Percentiles rank a stretch among this genome's conserved stretches.
Evolutionary conservation across 2,113 vertebrate species (phyloP).

Genomic region (Neodon shergylaensis): DNA sequence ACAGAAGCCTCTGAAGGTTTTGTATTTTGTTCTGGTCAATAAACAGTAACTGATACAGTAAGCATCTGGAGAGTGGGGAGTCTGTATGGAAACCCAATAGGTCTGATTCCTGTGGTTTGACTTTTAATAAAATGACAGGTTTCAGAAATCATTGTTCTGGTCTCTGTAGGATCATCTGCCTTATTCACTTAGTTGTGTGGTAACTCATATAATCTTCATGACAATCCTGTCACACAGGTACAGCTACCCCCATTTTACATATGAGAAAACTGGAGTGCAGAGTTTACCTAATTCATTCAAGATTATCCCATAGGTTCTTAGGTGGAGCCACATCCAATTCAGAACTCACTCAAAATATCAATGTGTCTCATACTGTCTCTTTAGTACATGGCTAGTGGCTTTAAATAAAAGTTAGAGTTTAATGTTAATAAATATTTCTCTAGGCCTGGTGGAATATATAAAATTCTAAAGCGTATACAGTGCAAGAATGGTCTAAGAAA

Average conservation of each 20-base stretch:
- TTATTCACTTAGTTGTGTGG: no score
- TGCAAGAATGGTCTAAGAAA: not conserved
- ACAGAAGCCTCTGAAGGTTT: no score
- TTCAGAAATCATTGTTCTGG: no score
- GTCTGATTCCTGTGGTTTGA: no score
- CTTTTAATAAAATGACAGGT: no score
- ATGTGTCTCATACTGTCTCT: not conserved
- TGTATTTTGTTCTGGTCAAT: no score
- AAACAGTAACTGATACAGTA: no score
- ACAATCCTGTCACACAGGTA: not conserved
- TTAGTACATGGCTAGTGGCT: not conserved
- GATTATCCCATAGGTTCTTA: not conserved
- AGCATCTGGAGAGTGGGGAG: no score
- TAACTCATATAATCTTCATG: no score
- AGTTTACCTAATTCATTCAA: not conserved
- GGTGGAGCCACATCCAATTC: not conserved
- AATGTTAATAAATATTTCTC: conserved; percentile 1
- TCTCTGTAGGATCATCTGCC: no score
- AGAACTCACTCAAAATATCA: not conserved
- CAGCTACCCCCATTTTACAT: not conserved
- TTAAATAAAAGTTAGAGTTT: not conserved
- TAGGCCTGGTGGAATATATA: not conserved
- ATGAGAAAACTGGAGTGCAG: not conserved
- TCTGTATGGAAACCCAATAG: no score
- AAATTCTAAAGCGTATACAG: not conserved